Conservation (phyloP, 2,888 invertebrate species). For the Yponomeuta malinellus region DNA sequence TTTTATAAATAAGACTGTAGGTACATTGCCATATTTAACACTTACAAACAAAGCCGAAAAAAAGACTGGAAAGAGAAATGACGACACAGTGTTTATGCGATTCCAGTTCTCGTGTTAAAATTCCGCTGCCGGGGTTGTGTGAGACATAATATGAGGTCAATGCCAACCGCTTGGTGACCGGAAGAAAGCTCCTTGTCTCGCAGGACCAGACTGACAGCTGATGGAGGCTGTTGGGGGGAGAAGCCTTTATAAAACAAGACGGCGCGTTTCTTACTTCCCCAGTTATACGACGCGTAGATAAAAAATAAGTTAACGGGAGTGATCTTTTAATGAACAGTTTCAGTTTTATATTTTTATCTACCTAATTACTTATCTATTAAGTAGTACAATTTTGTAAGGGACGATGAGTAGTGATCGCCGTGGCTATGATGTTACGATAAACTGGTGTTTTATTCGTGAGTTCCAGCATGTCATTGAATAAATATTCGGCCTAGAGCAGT, state of each 20-base stretch:
- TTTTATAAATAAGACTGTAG: too few relatives aligned
- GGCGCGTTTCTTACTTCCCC: not conserved
- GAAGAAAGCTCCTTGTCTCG: constrained; percentile 30
- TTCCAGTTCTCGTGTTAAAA: constrained; percentile 10
- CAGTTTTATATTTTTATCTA: too few relatives aligned
- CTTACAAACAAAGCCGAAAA: not conserved
- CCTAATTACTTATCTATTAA: too few relatives aligned
- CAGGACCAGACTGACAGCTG: constrained; percentile 8
- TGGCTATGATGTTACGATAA: not conserved
- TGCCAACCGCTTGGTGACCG: constrained; percentile 33
- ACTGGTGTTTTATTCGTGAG: not conserved
- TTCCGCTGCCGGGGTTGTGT: constrained; percentile 26
- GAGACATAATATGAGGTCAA: constrained; percentile 32
- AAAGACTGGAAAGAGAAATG: not conserved
- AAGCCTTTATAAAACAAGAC: not conserved
- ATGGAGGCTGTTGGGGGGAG: not conserved
- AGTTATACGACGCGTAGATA: not conserved
- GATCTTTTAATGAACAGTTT: too few relatives aligned
- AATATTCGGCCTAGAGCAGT: not conserved
- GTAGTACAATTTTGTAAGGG: too few relatives aligned
- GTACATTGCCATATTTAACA: too few relatives aligned
- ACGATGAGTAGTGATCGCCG: not conserved
- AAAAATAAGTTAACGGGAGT: too few relatives aligned
- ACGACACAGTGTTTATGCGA: not conserved
- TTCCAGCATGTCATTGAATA: constrained; percentile 7